phyloP scores from a whole-genome alignment of 2,888 invertebrate genomes.

The Andricus quercusramuli region DNA sequence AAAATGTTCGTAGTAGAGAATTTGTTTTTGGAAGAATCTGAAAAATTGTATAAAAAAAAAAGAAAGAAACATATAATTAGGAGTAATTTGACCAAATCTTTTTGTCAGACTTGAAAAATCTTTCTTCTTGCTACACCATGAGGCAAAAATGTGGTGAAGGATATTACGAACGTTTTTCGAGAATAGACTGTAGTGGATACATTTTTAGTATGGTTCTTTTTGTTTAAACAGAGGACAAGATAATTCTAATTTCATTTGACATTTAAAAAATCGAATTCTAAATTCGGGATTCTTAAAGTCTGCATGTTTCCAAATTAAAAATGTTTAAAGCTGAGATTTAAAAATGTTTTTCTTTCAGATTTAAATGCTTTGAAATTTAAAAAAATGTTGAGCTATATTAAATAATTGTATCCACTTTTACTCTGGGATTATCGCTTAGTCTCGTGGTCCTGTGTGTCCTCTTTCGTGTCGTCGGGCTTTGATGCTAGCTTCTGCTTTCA shows the following conservation, averaged over 20 bases:
- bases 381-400: not conserved
- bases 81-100: not conserved
- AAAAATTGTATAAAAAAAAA: too few relatives aligned
- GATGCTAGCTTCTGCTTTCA: conserved; percentile 59
- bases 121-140: not conserved
- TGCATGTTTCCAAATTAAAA: too few relatives aligned
- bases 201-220: not conserved
- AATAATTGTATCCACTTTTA: not conserved
- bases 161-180: not conserved
- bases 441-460: conserved; percentile 53
- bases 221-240: too few relatives aligned
- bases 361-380: too few relatives aligned
- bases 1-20: not conserved
- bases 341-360: too few relatives aligned
- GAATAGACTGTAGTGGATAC: not conserved
- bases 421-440: conserved; percentile 55
- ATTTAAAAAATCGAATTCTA: too few relatives aligned
- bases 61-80: not conserved
- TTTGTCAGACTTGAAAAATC: not conserved
- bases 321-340: too few relatives aligned
- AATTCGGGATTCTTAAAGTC: too few relatives aligned
- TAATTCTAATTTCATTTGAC: too few relatives aligned
- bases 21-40: too few relatives aligned
- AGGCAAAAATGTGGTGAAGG: conserved; percentile 7
- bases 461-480: conserved; percentile 59